Conservation (phyloP, 2,797 vertebrate genomes). For the Merluccius polli region DNA sequence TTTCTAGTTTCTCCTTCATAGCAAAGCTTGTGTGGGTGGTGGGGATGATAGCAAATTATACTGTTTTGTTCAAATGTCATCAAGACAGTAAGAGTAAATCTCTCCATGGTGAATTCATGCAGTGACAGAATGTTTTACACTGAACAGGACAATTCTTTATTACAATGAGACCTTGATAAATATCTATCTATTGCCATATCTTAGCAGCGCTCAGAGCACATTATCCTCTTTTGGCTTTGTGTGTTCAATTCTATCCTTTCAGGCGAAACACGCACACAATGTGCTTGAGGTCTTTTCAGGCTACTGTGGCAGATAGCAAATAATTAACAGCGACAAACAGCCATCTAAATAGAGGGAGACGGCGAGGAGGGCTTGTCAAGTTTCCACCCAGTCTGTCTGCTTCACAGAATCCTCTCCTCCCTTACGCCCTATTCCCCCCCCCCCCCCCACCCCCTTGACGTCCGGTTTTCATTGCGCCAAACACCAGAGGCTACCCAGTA, state of each 20-base stretch:
- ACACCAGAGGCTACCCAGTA: background rate
- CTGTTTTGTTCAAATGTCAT: background rate
- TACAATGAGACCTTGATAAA: conserved; percentile 7
- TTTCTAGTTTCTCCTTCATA: background rate
- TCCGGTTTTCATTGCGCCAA: background rate
- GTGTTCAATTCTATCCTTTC: conserved; percentile 45
- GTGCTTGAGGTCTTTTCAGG: background rate
- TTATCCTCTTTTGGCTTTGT: conserved; percentile 56
- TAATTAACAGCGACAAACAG: background rate
- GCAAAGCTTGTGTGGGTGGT: background rate
- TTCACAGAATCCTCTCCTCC: background rate
- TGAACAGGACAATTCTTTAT: background rate
- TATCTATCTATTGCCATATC: conserved; percentile 40
- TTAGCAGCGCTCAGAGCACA: conserved; percentile 50
- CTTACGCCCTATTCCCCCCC: background rate
- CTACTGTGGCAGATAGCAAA: background rate
- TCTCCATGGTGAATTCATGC: background rate
- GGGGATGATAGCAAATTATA: background rate
- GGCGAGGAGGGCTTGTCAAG: background rate
- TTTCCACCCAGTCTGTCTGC: background rate
- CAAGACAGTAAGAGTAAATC: background rate
- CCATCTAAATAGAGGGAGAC: background rate
- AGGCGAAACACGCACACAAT: conserved; percentile 42
- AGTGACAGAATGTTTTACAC: background rate
- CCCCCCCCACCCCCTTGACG: background rate